Conservation (phyloP, 2,797 vertebrate species). For the Sebastes dallii region DNA sequence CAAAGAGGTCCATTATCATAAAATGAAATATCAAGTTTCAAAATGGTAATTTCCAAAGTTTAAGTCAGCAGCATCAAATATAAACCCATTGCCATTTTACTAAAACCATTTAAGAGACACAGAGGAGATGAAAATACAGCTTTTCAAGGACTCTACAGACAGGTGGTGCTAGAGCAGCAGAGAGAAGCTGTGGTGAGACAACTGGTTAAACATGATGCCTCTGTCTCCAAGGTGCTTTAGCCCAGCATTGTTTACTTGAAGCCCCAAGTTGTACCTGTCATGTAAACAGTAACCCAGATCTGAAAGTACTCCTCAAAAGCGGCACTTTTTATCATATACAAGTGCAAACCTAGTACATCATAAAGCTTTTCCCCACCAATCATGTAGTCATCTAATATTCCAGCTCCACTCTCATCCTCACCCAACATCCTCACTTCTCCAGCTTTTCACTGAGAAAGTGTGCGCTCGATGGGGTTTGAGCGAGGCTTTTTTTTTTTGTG, state of each 20-base stretch:
- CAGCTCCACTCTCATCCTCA: constrained; percentile 28
- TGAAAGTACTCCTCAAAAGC: neutral
- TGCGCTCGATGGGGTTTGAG: constrained; percentile 28
- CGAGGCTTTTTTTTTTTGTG: constrained; percentile 12
- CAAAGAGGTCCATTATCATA: neutral
- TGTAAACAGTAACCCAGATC: neutral
- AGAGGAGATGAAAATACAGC: neutral
- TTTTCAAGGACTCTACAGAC: neutral
- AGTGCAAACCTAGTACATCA: constrained; percentile 1
- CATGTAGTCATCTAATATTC: constrained; percentile 40
- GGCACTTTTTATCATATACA: neutral
- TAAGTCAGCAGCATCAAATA: neutral
- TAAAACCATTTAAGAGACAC: neutral
- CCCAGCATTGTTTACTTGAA: neutral
- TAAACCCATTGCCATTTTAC: neutral
- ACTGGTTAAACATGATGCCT: neutral
- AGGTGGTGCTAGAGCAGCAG: neutral
- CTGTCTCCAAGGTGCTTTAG: neutral
- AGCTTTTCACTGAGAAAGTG: constrained; percentile 25
- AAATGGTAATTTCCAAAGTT: constrained; percentile 6
- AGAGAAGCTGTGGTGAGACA: neutral
- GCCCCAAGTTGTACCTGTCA: neutral
- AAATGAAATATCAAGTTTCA: constrained; percentile 12
- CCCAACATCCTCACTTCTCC: constrained; percentile 24
- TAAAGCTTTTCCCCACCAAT: constrained; percentile 22